Percentiles rank a stretch among this genome's conserved stretches.
These are phyloP conservation scores for Onychorhynchus coronatus DNA, from an alignment of 2,113 vertebrate species.

Conservation along the genomic window DNA sequence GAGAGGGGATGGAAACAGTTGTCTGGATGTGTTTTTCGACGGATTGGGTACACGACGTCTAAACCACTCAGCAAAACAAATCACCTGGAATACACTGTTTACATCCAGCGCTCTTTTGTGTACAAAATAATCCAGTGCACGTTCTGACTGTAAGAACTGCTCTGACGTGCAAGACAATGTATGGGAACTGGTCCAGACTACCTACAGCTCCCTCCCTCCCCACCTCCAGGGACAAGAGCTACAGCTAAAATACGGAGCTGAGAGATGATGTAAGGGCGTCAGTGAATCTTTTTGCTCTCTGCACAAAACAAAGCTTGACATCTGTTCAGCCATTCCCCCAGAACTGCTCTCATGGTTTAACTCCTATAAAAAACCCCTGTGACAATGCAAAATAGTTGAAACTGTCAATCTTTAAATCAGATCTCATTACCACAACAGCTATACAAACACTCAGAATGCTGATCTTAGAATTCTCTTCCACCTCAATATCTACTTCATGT, in stretches of 20 bases:
- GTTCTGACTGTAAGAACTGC: neutral
- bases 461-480: neutral
- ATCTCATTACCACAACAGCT: neutral
- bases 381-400: neutral
- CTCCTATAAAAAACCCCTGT: neutral
- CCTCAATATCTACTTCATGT: neutral
- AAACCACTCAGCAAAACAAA: neutral
- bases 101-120: neutral
- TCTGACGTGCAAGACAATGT: neutral
- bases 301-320: neutral
- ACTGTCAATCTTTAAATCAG: neutral
- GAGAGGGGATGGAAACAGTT: neutral
- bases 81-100: neutral
- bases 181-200: neutral
- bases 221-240: neutral
- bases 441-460: neutral
- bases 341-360: neutral
- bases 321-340: neutral
- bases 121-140: neutral
- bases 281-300: neutral
- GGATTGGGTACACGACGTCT: neutral
- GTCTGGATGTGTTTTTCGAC: neutral
- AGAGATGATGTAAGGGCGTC: neutral
- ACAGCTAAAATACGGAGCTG: neutral
- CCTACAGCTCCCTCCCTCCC: neutral